Evolutionary conservation across 1,140 invertebrate genomes (phyloP), one percentile per base, ranked within the genome.

Genomic region (Apis cerana): DNA sequence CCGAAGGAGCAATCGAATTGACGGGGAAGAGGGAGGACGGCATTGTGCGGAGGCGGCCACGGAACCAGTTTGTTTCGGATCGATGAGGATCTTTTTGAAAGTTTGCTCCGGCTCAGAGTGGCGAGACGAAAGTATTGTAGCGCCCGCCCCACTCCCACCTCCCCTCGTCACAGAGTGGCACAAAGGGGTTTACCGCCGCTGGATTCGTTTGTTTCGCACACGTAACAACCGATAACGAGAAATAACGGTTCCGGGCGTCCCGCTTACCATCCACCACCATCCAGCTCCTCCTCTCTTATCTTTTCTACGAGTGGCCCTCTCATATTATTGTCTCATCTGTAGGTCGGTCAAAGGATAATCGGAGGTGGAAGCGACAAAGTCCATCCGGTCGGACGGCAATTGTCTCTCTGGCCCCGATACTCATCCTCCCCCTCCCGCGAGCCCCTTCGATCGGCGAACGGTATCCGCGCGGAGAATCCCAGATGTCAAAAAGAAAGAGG

Each of bases 291-390:
- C 74, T 71, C 78, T 81, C 79, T 81, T 81, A 84, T 84, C 83
- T 80, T 56, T 81, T 65, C 33, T 64, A 84, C 70, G 79, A 82
- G 71, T 84, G 81, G 69, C 71, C 58, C 78, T 84, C 79, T 54
- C 75, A 77, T 85, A 80, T 80, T 88, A 88, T 87, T 87, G 87
- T 88, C 85, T 87, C 87, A 87, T 81, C 87, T 78, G 54, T 75
- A 74, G 71, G 70, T 70, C 74, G 82, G 86, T 88, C 86, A 88
- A 88, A 88, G 87, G 87, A 88, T 88, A 88, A 88, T 88, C 82
- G 69, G 50, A 75, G 69, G 79, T 81, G 79, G 79, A 81, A 84
- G 67, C 78, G 83, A 84, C 78, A 76, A 82, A 77, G 81, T 82
- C 65, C 72, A 82, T 84, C 85, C 79, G 82, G 69, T 81, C 54